Evolutionary conservation across 2,113 vertebrate species (phyloP).

Genomic region (Crocuta crocuta): DNA sequence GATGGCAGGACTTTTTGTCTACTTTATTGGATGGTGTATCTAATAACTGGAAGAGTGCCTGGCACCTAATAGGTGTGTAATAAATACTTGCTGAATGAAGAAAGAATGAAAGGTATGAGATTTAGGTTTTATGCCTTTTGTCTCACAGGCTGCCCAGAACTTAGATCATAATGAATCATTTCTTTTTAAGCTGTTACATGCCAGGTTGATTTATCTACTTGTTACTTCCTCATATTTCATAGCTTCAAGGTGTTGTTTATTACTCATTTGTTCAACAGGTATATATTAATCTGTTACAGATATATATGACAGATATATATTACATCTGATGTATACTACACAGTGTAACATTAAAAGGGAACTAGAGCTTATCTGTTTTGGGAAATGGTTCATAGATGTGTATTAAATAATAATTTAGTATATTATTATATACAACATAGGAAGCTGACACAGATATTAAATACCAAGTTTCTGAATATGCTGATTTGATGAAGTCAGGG

Average conservation of each 20-base stretch:
- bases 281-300: neutral
- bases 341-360: neutral
- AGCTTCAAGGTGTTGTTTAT: conserved; percentile 22
- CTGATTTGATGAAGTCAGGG: neutral
- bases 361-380: neutral
- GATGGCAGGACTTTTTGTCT: neutral
- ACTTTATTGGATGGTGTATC: neutral
- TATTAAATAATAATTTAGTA: conserved; percentile 29
- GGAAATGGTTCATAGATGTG: neutral
- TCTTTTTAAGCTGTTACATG: neutral
- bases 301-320: conserved; percentile 26
- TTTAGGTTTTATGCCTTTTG: neutral
- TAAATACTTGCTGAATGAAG: conserved; percentile 9
- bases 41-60: neutral
- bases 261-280: conserved; percentile 8
- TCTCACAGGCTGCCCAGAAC: neutral
- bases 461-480: conserved; percentile 19
- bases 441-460: neutral
- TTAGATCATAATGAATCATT: conserved; percentile 18
- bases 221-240: neutral
- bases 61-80: neutral
- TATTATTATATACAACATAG: neutral
- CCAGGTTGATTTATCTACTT: conserved; percentile 30
- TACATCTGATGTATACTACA: neutral
- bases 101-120: neutral